Percentiles rank a stretch among this genome's conserved stretches.
These are phyloP conservation scores for Gila orcuttii DNA, from an alignment of 2,113 vertebrate species.

Conservation along the genomic window DNA sequence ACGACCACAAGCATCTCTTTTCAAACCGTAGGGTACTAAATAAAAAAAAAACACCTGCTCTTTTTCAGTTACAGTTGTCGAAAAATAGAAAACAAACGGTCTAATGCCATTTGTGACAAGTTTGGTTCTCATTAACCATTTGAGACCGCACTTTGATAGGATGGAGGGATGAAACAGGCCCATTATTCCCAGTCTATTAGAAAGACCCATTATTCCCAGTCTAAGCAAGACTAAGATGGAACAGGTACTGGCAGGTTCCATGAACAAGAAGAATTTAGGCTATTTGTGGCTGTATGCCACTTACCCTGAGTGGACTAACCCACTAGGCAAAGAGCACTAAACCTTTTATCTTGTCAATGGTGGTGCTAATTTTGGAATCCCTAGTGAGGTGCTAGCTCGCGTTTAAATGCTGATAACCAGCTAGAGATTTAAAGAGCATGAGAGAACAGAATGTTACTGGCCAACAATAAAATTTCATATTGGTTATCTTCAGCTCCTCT, in stretches of 20 bases:
- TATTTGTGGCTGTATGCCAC: slow-evolving; percentile 40
- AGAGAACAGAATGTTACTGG: not conserved
- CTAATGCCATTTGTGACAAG: not conserved
- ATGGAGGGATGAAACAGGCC: not conserved
- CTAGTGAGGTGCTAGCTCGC: not conserved
- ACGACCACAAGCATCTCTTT: slow-evolving; percentile 22
- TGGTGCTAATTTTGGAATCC: slow-evolving; percentile 40
- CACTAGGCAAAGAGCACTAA: slow-evolving; percentile 25
- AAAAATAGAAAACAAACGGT: not conserved
- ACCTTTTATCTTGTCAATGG: slow-evolving; percentile 26
- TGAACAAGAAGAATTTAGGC: slow-evolving; percentile 49
- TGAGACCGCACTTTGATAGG: not conserved
- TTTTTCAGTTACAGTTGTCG: not conserved
- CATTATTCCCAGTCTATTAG: not conserved
- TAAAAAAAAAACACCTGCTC: slow-evolving; percentile 23
- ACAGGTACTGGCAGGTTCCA: slow-evolving; percentile 52
- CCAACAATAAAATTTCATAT: not conserved
- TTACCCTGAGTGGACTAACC: slow-evolving; percentile 34
- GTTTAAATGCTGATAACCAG: slow-evolving; percentile 17
- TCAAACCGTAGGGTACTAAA: slow-evolving; percentile 11
- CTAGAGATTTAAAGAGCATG: not conserved
- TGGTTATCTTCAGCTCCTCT: not conserved
- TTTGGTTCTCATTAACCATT: not conserved
- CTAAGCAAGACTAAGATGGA: slow-evolving; percentile 12
- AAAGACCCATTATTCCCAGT: not conserved